phyloP scores from a whole-genome alignment of 2,113 vertebrate genomes.

The Verasper variegatus region DNA sequence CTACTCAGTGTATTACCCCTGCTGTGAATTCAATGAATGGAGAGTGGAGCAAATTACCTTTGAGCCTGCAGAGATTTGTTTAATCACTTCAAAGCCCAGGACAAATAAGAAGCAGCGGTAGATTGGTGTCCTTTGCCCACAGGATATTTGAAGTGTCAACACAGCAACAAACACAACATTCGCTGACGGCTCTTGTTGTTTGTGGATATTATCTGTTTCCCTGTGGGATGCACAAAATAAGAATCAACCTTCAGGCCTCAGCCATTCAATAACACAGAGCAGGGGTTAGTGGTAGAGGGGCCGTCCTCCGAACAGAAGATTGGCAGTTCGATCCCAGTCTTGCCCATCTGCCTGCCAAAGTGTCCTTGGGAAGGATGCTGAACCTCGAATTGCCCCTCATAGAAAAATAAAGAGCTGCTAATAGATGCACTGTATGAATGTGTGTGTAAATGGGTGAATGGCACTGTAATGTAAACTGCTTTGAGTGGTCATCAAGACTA shows the following conservation, averaged over 20 bases:
- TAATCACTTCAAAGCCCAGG: constrained; percentile 48
- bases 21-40: not conserved
- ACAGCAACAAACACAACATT: not conserved
- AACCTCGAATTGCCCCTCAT: too few species aligned
- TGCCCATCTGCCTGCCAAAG: too few species aligned
- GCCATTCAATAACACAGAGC: not conserved
- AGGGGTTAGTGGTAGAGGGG: not conserved
- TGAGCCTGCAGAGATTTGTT: constrained; percentile 23
- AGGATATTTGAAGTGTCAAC: constrained; percentile 25
- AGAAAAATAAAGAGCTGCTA: too few species aligned
- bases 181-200: constrained; percentile 1
- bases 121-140: not conserved
- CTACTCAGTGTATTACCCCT: not conserved
- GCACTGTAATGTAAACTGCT: too few species aligned
- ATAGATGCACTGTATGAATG: too few species aligned
- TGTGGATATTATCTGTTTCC: not conserved
- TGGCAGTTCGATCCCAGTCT: too few species aligned
- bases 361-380: too few species aligned
- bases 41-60: constrained; percentile 43
- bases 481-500: too few species aligned
- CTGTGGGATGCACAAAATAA: not conserved
- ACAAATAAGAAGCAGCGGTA: constrained; percentile 35
- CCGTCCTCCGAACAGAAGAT: too few species aligned
- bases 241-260: too few species aligned
- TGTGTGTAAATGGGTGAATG: too few species aligned